Evolutionary conservation across 2,113 vertebrate genomes (phyloP).

Genomic region (Microcebus ravelobensis): DNA sequence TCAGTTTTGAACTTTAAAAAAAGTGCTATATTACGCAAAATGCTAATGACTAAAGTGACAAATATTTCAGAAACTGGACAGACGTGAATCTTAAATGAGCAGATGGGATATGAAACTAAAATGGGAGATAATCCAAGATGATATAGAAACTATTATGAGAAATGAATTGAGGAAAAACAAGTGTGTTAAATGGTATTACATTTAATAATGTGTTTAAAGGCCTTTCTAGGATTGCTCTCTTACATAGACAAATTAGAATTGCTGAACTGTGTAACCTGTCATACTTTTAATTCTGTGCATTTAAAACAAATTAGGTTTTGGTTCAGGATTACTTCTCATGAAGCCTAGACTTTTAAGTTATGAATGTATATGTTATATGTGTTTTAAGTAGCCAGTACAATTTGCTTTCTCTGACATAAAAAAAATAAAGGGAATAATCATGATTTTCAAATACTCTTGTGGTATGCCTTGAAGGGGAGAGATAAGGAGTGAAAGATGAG

Average conservation of each 20-base stretch:
- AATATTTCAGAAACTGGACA: constrained; percentile 79
- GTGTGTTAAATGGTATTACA: constrained; percentile 55
- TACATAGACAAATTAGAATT: constrained; percentile 50
- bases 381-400: not conserved
- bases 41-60: constrained; percentile 75
- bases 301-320: constrained; percentile 44
- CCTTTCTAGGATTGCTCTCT: constrained; percentile 66
- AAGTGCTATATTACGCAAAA: constrained; percentile 72
- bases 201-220: constrained; percentile 65
- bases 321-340: constrained; percentile 1
- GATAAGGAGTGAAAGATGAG: not conserved
- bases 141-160: constrained; percentile 74
- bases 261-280: not conserved
- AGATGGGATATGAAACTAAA: constrained; percentile 76
- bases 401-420: constrained; percentile 52
- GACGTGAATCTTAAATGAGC: constrained; percentile 76
- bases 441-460: not conserved
- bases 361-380: constrained; percentile 17
- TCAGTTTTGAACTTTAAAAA: constrained; percentile 72
- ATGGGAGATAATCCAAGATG: constrained; percentile 73
- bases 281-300: constrained; percentile 43
- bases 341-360: constrained; percentile 27
- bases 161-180: constrained; percentile 67
- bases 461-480: not conserved
- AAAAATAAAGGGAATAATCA: not conserved